Evolutionary conservation across 2,113 vertebrate genomes (phyloP).

Genomic region (Engystomops pustulosus): DNA sequence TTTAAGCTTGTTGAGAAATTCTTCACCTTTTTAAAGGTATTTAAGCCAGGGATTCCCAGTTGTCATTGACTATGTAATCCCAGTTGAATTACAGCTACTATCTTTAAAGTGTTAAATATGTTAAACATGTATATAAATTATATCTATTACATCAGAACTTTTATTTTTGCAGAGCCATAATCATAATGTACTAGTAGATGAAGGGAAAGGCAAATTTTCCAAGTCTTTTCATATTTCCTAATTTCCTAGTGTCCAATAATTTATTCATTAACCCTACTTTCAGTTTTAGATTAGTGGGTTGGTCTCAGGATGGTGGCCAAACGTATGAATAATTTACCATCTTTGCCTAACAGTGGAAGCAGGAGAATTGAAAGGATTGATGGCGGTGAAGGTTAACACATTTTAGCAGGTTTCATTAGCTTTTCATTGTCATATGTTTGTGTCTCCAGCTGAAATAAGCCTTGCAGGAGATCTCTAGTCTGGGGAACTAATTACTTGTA

Average conservation of each 20-base stretch:
- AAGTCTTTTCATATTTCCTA: too few species aligned
- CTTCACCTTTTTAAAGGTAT: too few species aligned
- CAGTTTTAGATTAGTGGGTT: constrained; percentile 1
- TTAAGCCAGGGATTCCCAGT: too few species aligned
- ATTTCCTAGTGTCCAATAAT: not conserved
- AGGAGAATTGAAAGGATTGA: constrained; percentile 77
- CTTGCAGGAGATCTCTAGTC: constrained; percentile 79
- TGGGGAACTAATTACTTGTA: constrained; percentile 93
- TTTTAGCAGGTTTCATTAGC: constrained; percentile 86
- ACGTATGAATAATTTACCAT: constrained; percentile 91
- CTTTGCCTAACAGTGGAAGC: constrained; percentile 83
- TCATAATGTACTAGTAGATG: too few species aligned
- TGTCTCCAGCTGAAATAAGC: constrained; percentile 79
- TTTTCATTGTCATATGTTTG: constrained; percentile 83
- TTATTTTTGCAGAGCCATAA: too few species aligned
- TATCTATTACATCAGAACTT: too few species aligned
- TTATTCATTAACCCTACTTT: constrained; percentile 24
- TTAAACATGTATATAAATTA: too few species aligned
- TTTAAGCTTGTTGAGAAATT: too few species aligned
- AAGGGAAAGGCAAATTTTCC: too few species aligned
- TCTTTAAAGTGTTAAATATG: too few species aligned
- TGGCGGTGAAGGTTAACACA: constrained; percentile 81
- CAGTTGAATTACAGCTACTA: too few species aligned
- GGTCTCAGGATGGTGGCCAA: not conserved
- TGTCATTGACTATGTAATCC: too few species aligned